Evolutionary conservation across 53 echinoderm and acorn worm genomes (phyloP).

Genomic region (Antedon mediterranea): DNA sequence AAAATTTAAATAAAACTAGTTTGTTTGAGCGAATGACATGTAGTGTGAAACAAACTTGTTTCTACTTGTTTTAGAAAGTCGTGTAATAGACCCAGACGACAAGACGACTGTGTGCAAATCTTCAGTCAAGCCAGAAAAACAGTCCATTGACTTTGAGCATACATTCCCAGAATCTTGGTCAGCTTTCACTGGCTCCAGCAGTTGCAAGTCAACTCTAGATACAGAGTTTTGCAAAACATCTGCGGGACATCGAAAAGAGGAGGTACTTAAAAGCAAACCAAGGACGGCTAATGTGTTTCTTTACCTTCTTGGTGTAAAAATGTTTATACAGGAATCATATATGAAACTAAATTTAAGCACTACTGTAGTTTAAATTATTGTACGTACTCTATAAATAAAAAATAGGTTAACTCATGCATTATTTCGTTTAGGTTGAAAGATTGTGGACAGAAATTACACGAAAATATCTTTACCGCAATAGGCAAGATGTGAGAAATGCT

Average conservation of each 20-base stretch:
- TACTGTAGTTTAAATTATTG: too few relatives aligned
- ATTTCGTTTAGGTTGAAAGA: conserved; percentile 9
- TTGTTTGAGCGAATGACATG: too few relatives aligned
- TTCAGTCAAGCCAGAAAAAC: conserved; percentile 13
- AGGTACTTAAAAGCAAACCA: conserved; percentile 14
- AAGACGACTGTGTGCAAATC: conserved; percentile 10
- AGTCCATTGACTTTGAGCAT: conserved; percentile 15
- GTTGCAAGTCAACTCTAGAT: conserved; percentile 14
- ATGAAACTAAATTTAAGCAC: too few relatives aligned
- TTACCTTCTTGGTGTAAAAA: background rate
- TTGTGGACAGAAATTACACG: conserved; percentile 18
- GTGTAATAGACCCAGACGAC: conserved; percentile 25
- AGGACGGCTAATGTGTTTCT: background rate
- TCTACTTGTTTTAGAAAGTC: conserved; percentile 31
- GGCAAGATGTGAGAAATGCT: conserved; percentile 7
- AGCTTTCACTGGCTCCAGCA: background rate
- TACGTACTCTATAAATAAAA: too few relatives aligned
- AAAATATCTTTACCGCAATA: conserved; percentile 14
- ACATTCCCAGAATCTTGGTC: background rate
- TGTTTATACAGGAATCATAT: background rate
- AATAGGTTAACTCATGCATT: too few relatives aligned
- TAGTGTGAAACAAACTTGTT: too few relatives aligned
- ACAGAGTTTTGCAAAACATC: conserved; percentile 22
- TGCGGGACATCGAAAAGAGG: conserved; percentile 17
- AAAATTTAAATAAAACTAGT: too few relatives aligned